Evolutionary conservation across 2,797 vertebrate genomes (phyloP), one percentile per base, ranked within the genome.

Genomic region (Spinibarbus caldwelli): DNA sequence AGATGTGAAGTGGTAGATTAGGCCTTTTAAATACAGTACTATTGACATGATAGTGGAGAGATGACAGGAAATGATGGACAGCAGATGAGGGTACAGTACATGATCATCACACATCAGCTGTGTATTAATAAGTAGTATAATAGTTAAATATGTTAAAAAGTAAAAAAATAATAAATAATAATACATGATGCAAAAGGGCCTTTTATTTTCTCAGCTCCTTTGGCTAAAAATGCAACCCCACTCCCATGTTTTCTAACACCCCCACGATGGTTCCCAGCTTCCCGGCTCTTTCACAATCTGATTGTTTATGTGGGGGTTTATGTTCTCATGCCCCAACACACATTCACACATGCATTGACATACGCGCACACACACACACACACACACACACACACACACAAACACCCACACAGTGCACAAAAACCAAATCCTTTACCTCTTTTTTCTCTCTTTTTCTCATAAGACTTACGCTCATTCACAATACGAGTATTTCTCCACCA

Each of bases 281-380:
- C 93, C 92, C 93, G 92, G 91, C 93, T 88, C 89, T 89, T 86
- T 91, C 90, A 91, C 92, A 94, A 92, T 93, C 66, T 87, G 88
- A 91, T 89, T 92, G 90, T 92, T 93, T 92, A 92, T 89, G 31
- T 89, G 82, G 86, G 92, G 90, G 93, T 94, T 95, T 94, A 91
- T 91, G 89, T 95, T 96, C 94, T 93, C 94, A 94, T 95, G 89
- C 90, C 83, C 90, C 83, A 86, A 86, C 88, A 88, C 75, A 92
- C 84, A 90, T 91, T 87, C 89, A 81, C 41, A 38, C 67, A 84
- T 73, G 71, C 36, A 72, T 52, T 41, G 12, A 84, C 34, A 77
- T 47, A 83, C 45, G 57, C 36, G 54, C 29, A 68, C 41, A 85
- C 86, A 89, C 84, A 76, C 78, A 47, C 78, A 78, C 23, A 71